These are phyloP conservation scores for Loris lydekkerianus DNA, from an alignment of 2,797 vertebrate genomes.

Conservation along the genomic window DNA sequence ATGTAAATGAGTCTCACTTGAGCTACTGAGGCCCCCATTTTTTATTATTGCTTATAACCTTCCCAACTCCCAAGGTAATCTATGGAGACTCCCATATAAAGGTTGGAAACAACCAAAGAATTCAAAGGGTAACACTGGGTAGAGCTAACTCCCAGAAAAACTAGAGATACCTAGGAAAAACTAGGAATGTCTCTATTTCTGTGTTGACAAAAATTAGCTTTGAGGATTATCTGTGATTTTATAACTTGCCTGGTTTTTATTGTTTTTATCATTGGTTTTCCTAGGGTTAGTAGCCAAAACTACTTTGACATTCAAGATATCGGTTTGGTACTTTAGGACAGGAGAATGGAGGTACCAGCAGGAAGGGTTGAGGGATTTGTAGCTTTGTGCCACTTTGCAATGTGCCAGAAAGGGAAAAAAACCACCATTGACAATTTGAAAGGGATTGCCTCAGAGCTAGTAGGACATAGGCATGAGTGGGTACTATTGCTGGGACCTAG, in stretches of 20 bases:
- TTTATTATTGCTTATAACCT: not conserved
- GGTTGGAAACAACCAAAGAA: not conserved
- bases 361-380: not conserved
- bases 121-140: not conserved
- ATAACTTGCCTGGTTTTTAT: not conserved
- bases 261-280: not conserved
- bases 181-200: not conserved
- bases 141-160: not conserved
- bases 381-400: not conserved
- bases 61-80: not conserved
- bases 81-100: not conserved
- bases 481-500: not conserved
- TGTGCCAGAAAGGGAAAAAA: not conserved
- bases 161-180: not conserved
- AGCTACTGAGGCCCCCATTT: not conserved
- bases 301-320: not conserved
- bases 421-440: not conserved
- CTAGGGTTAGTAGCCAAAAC: not conserved
- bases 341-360: not conserved
- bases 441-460: not conserved
- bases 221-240: not conserved
- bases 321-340: not conserved
- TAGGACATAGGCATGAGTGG: not conserved
- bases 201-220: not conserved
- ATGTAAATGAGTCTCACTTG: slow-evolving; percentile 27